phyloP scores from a whole-genome alignment of 2,888 invertebrate species.

The Idaea straminata region DNA sequence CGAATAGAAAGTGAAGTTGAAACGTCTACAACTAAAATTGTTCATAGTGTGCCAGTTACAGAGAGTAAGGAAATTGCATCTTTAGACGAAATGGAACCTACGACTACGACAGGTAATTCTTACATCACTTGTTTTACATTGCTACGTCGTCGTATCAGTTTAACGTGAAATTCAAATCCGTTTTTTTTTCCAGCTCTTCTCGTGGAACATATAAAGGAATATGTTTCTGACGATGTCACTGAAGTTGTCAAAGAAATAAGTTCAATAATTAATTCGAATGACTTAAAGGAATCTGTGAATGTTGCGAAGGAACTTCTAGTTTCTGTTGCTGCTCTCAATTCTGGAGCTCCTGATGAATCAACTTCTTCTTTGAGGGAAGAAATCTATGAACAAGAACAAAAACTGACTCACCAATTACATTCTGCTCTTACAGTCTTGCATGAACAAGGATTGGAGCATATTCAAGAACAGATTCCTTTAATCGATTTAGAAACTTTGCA shows the following conservation, averaged over 20 bases:
- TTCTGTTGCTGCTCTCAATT: constrained; percentile 28
- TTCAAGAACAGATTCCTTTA: constrained; percentile 23
- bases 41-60: background rate
- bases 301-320: constrained; percentile 44
- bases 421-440: constrained; percentile 31
- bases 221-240: constrained; percentile 38
- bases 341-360: constrained; percentile 9
- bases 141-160: background rate
- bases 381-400: constrained; percentile 26
- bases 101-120: constrained; percentile 10
- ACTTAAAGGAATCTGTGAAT: constrained; percentile 36
- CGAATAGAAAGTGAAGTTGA: background rate
- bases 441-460: constrained; percentile 28
- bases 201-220: constrained; percentile 45
- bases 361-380: constrained; percentile 21
- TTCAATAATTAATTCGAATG: constrained; percentile 27
- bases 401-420: constrained; percentile 33
- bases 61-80: background rate
- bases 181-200: constrained; percentile 37
- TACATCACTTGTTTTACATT: background rate
- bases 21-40: background rate
- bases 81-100: constrained; percentile 4
- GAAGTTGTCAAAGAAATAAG: constrained; percentile 37
- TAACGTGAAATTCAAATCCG: background rate
- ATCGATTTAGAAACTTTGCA: constrained; percentile 22